phyloP scores from a whole-genome alignment of 2,888 invertebrate genomes.

The Caenorhabditis plicata region DNA sequence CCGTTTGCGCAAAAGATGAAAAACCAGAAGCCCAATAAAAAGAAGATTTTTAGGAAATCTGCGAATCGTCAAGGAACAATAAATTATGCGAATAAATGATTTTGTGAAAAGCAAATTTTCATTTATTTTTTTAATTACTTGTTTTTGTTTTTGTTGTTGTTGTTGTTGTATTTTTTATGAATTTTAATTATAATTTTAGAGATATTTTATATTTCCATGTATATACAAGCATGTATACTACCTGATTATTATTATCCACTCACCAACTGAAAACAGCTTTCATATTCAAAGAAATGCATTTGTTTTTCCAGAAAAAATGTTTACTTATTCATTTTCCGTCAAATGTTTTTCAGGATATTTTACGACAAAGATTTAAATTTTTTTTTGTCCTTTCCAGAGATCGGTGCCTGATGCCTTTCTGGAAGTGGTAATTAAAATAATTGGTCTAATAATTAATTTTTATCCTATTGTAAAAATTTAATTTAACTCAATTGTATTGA shows the following conservation, averaged over 20 bases:
- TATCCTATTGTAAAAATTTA: too few relatives aligned
- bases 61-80: conserved; percentile 33
- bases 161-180: neutral
- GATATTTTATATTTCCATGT: too few relatives aligned
- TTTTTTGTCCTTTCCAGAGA: neutral
- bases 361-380: neutral
- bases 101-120: neutral
- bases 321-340: too few relatives aligned
- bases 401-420: conserved; percentile 6
- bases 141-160: conserved; percentile 12
- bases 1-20: conserved; percentile 39
- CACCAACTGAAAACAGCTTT: neutral
- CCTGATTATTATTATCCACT: too few relatives aligned
- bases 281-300: neutral
- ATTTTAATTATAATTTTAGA: too few relatives aligned
- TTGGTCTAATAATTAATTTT: too few relatives aligned
- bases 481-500: too few relatives aligned
- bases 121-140: neutral
- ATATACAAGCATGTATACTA: too few relatives aligned
- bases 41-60: conserved; percentile 25
- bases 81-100: conserved; percentile 19
- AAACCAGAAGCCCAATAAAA: conserved; percentile 20
- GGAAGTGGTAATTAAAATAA: too few relatives aligned
- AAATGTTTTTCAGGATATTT: too few relatives aligned
- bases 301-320: too few relatives aligned